These are phyloP conservation scores for Labroides dimidiatus DNA, from an alignment of 2,797 vertebrate species.

Conservation along the genomic window DNA sequence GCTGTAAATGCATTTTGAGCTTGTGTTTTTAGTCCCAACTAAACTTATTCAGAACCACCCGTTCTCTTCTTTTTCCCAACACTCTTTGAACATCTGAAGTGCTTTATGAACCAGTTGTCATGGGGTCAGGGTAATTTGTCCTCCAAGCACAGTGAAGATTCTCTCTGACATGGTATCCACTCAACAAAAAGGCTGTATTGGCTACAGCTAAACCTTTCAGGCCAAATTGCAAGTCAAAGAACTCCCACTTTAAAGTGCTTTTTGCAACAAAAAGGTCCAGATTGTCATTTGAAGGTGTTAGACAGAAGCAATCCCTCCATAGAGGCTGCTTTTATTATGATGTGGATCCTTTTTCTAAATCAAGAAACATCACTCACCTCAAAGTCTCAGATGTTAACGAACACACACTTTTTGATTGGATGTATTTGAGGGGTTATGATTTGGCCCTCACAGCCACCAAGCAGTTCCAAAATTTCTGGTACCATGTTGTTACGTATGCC, in stretches of 20 bases:
- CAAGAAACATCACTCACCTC: not conserved
- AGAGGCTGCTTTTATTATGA: not conserved
- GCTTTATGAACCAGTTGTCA: conserved; percentile 10
- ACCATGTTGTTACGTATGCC: not conserved
- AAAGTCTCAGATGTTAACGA: not conserved
- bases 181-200: not conserved
- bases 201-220: not conserved
- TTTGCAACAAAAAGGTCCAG: not conserved
- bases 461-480: not conserved
- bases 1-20: conserved; percentile 21
- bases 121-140: not conserved
- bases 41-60: conserved; percentile 19
- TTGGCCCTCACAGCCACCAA: too few relatives aligned
- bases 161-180: not conserved
- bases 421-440: too few relatives aligned
- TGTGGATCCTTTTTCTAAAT: not conserved
- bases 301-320: not conserved
- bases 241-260: not conserved
- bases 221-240: too few relatives aligned
- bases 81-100: not conserved
- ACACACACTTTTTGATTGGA: too few relatives aligned
- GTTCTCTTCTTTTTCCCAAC: conserved; percentile 1
- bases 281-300: not conserved
- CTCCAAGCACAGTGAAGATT: conserved; percentile 1
- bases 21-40: conserved; percentile 27